Base-by-base conservation (phyloP, 2,113 vertebrate species). In the Elaphurus davidianus region DNA sequence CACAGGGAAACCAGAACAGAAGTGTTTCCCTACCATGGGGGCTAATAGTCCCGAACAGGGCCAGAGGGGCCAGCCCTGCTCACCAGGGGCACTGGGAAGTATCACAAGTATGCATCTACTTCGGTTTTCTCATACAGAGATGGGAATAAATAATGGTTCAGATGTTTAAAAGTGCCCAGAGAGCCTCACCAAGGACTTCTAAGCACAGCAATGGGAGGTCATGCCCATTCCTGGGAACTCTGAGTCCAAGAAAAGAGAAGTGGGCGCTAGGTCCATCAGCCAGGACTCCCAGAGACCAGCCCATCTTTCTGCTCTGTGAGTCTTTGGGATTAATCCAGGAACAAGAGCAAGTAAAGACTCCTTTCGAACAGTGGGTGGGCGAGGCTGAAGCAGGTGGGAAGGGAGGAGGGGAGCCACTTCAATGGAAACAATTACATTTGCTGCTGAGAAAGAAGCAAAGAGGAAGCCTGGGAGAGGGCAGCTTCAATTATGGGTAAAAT, bases 401-500 rank as follows among this genome's bases (percentile, higher is more conserved):
- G 71, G 67, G 52, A 94, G 59, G 86, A 76, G 43, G 76, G 81
- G 40, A 90, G 4, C 4, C 16, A 33, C 43, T 82, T 85, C 76
- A 92, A 45, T 36, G 79, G 64, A 47, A 78, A 83, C 82, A n/a
- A 27, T 74, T 92, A 40, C 28, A 36, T 40, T 59, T 30, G 25
- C 86, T 84, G 62, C 84, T 74, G 9, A 78, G 67, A 90, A 64
- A 62, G 19, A 86, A 33, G 33, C 45, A 3, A 64, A 57, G n/a
- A 78, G 57, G 91, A 97, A 36, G 62, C 93, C 78, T 79, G 76
- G 83, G 60, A 1, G 0, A 98, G 28, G 88, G 82, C 78, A 64
- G 92, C 91, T 95, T 90, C 87, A 97, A 96, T 97, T 84, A 98
- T 43, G 64, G 90, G 78, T 87, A 54, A 92, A 98, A 97, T 96